Conservation (phyloP, 2,888 invertebrate species). For the Heliconius aoede region DNA sequence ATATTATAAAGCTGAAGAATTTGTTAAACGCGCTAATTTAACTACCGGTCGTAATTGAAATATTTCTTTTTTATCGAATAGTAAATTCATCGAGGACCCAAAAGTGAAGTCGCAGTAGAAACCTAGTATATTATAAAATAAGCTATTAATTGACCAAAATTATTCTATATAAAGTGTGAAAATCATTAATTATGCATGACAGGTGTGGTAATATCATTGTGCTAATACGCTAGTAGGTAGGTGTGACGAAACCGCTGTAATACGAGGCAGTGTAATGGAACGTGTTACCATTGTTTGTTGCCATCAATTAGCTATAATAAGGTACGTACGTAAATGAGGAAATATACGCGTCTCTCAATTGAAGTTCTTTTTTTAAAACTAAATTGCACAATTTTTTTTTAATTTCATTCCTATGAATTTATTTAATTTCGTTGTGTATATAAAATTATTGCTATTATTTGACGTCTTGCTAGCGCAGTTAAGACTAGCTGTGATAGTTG, state of each 20-base stretch:
- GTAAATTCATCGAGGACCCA: too few relatives aligned
- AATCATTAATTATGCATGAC: constrained; percentile 18
- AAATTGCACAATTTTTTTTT: too few relatives aligned
- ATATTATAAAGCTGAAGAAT: too few relatives aligned
- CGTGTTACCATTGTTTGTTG: constrained; percentile 33
- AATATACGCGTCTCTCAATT: not conserved
- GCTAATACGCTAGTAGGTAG: constrained; percentile 10
- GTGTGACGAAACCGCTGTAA: constrained; percentile 33
- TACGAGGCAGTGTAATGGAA: constrained; percentile 24
- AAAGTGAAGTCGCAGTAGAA: not conserved
- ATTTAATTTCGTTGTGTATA: not conserved
- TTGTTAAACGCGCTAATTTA: too few relatives aligned
- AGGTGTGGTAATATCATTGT: constrained; percentile 23
- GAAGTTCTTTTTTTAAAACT: not conserved
- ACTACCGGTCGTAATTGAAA: too few relatives aligned
- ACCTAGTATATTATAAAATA: not conserved
- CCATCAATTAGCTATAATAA: constrained; percentile 25
- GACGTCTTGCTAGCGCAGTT: too few relatives aligned
- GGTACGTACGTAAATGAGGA: constrained; percentile 21
- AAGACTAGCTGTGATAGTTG: too few relatives aligned
- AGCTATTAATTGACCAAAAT: not conserved
- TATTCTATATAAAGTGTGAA: constrained; percentile 5
- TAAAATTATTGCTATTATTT: too few relatives aligned
- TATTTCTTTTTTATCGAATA: too few relatives aligned
- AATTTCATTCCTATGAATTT: not conserved